Base-by-base conservation (phyloP, 2,888 invertebrate species). In the Alviniconcha strummeri region DNA sequence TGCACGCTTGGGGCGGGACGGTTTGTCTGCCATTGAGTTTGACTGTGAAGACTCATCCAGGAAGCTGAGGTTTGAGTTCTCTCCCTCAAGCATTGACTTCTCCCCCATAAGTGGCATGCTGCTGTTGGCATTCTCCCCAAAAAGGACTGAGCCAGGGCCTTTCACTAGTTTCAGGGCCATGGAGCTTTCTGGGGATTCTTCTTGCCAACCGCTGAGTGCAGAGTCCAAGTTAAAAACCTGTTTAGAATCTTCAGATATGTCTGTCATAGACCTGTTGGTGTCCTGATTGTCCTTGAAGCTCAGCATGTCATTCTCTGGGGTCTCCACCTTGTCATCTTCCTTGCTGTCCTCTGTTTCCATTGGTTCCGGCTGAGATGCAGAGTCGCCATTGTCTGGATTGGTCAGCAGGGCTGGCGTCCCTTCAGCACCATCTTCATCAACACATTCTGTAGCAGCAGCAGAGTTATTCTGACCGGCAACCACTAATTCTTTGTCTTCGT, bases 51-150 rank as follows among this genome's bases (percentile, higher is more conserved):
- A 77, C 19, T 77, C 76, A 15, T 82, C 82, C 17, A 76, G 36
- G 17, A 69, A 75, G 75, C 82, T 82, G 55, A 82, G 8, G 36
- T 75, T 67, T 36, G 82, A 82, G 75, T 77, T 67, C 60, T 82
- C 82, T 56, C 57, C 77, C 19, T 82, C 82, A 54, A 81, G 56
- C 19, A 80, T 7, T 15, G 60, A 72, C 60, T 74, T 74, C 19
- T 11, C 17, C 52, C 55, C 64, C 15, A 64, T 60, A n/a, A 67
- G 0, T 6, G 75, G 60, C 36, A 82, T 74, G 64, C 82, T 76
- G 52, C 60, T 67, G 57, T 75, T 75, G n/a, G 82, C 82, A n/a
- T 75, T 82, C 67, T 82, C 82, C n/a, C 82, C 82, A 57, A 82
- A 75, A 9, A 64, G 75, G 15, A 75, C 17, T 19, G 60, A 19